Conservation (phyloP, 2,888 invertebrate species). For the Amblyjoppa fuscipennis region DNA sequence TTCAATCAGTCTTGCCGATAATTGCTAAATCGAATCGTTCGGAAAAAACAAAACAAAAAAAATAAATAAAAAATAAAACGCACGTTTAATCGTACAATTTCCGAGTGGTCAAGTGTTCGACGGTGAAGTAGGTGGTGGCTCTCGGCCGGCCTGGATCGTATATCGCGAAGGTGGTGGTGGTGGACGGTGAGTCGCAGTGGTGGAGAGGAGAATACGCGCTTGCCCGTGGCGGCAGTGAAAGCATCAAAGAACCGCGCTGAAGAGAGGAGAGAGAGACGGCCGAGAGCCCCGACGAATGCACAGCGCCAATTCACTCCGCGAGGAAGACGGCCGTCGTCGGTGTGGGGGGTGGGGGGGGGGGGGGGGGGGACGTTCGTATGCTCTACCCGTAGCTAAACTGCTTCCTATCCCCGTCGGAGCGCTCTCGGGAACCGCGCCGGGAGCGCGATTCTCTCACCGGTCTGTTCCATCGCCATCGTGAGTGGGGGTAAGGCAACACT, state of each 20-base stretch:
- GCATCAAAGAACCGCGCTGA: conserved; percentile 58
- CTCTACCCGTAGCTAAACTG: conserved; percentile 32
- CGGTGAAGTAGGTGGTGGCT: conserved; percentile 40
- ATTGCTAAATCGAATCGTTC: neutral
- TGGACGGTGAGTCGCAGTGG: conserved; percentile 62
- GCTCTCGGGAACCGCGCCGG: conserved; percentile 1
- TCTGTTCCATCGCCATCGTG: conserved; percentile 40
- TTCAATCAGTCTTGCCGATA: neutral
- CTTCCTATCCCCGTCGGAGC: conserved; percentile 45
- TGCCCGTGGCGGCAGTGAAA: conserved; percentile 40
- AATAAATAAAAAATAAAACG: neutral
- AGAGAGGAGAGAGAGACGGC: conserved; percentile 55
- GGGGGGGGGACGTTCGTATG: conserved; percentile 7
- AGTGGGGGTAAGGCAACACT: conserved; percentile 83
- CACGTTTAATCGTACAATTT: neutral
- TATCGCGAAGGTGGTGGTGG: conserved; percentile 61
- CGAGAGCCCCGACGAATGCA: conserved; percentile 25
- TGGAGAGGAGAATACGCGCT: conserved; percentile 19
- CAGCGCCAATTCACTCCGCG: conserved; percentile 7
- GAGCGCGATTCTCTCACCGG: neutral
- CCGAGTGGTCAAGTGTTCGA: conserved; percentile 5
- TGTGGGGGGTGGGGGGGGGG: too few species aligned
- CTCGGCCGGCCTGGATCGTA: conserved; percentile 13
- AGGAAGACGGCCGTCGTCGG: neutral
- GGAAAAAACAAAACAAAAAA: neutral